Percentiles rank a stretch among this genome's conserved stretches.
These are phyloP conservation scores for Brenthis hecate DNA, from an alignment of 2,888 invertebrate genomes.

Conservation along the genomic window DNA sequence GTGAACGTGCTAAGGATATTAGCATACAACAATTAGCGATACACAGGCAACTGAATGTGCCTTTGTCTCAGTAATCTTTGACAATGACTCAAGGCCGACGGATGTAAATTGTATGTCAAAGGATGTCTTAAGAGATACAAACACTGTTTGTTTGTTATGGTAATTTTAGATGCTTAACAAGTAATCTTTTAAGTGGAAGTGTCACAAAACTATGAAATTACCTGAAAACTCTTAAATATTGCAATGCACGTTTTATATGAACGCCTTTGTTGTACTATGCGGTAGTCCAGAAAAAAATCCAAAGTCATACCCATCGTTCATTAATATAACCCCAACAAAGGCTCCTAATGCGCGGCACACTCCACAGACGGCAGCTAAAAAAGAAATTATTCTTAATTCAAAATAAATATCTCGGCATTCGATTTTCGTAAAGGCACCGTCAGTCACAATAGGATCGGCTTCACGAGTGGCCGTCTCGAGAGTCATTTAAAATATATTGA, in stretches of 20 bases:
- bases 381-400: constrained; percentile 78
- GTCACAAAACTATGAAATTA: background rate
- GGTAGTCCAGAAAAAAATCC: constrained; percentile 57
- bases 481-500: constrained; percentile 82
- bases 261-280: constrained; percentile 43
- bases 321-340: constrained; percentile 73
- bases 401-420: constrained; percentile 61
- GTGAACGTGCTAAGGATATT: constrained; percentile 40
- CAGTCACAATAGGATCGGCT: constrained; percentile 71
- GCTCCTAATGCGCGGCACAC: constrained; percentile 78
- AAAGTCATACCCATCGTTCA: constrained; percentile 59
- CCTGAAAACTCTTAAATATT: background rate
- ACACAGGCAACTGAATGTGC: constrained; percentile 49
- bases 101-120: constrained; percentile 31
- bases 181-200: background rate
- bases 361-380: constrained; percentile 72
- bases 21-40: constrained; percentile 52
- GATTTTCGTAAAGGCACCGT: constrained; percentile 64
- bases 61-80: constrained; percentile 44
- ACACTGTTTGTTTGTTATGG: constrained; percentile 14
- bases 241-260: background rate
- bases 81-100: constrained; percentile 23
- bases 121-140: constrained; percentile 25
- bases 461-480: constrained; percentile 62
- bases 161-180: constrained; percentile 10